A percentile compares a stretch with the other conserved stretches of the same genome.
phyloP scores from a whole-genome alignment of 1,140 invertebrate species.

The Cherax quadricarinatus region DNA sequence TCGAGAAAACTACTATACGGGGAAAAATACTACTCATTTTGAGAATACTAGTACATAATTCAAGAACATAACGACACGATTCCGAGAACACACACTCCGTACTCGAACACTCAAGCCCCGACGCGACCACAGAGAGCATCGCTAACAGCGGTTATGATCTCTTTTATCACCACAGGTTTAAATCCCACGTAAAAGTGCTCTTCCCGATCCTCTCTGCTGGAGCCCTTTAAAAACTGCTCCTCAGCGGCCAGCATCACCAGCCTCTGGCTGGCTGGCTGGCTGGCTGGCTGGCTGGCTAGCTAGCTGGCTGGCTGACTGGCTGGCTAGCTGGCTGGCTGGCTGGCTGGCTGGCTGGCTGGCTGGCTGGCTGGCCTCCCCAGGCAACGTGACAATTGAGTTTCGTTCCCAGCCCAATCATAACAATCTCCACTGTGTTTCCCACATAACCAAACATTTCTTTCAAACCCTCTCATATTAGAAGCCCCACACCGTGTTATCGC shows the following conservation, averaged over 20 bases:
- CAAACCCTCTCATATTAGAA: neutral
- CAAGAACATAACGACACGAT: neutral
- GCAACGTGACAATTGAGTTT: neutral
- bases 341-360: too few species aligned
- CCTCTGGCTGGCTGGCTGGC: too few species aligned
- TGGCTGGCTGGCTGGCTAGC: too few species aligned
- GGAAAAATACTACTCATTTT: too few species aligned
- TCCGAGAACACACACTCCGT: neutral
- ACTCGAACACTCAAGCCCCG: too few species aligned
- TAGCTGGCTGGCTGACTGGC: too few species aligned
- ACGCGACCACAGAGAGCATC: neutral
- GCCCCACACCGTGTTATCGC: neutral
- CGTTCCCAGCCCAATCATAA: neutral
- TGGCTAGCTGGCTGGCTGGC: too few species aligned
- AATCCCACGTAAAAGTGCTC: conserved; percentile 46
- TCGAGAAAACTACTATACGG: too few species aligned
- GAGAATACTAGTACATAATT: too few species aligned
- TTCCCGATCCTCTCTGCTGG: neutral
- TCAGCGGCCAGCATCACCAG: neutral
- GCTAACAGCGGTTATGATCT: conserved; percentile 43
- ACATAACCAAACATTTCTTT: neutral
- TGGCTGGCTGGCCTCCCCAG: neutral
- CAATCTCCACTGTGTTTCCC: neutral
- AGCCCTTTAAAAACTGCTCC: conserved; percentile 27
- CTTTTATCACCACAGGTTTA: conserved; percentile 36